These are phyloP conservation scores for Oncorhynchus tshawytscha DNA, from an alignment of 2,113 vertebrate genomes.

Conservation along the genomic window DNA sequence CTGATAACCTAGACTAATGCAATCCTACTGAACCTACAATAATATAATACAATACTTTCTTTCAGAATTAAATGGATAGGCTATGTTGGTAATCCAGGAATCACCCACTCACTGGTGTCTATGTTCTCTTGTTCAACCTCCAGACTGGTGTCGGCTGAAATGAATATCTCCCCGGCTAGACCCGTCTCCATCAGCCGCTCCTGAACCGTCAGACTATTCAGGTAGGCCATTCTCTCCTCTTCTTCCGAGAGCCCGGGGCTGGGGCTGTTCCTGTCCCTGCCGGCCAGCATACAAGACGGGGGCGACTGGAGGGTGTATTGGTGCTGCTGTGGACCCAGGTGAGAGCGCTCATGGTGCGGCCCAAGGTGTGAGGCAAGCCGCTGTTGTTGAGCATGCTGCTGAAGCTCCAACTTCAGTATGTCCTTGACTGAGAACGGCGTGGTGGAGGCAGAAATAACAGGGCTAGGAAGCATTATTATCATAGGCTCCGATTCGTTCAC, in stretches of 20 bases:
- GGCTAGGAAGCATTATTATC: conserved; percentile 94
- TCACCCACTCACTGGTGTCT: conserved; percentile 69
- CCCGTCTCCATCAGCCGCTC: conserved; percentile 76
- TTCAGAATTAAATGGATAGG: too few species aligned
- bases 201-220: conserved; percentile 77
- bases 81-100: too few species aligned
- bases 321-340: conserved; percentile 60
- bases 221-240: conserved; percentile 85
- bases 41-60: too few species aligned
- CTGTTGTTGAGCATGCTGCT: conserved; percentile 73
- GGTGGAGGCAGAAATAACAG: conserved; percentile 78
- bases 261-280: conserved; percentile 81
- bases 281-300: conserved; percentile 84
- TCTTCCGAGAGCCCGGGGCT: conserved; percentile 83
- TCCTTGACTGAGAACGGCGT: conserved; percentile 99
- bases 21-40: too few species aligned
- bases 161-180: conserved; percentile 80
- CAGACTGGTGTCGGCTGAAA: conserved; percentile 65
- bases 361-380: conserved; percentile 69
- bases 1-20: too few species aligned
- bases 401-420: conserved; percentile 89
- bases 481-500: conserved; percentile 30
- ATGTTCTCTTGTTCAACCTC: conserved; percentile 75
- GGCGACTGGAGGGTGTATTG: conserved; percentile 75
- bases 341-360: conserved; percentile 61